These are phyloP conservation scores for Cuculus canorus DNA, from an alignment of 2,797 vertebrate genomes.

Conservation along the genomic window DNA sequence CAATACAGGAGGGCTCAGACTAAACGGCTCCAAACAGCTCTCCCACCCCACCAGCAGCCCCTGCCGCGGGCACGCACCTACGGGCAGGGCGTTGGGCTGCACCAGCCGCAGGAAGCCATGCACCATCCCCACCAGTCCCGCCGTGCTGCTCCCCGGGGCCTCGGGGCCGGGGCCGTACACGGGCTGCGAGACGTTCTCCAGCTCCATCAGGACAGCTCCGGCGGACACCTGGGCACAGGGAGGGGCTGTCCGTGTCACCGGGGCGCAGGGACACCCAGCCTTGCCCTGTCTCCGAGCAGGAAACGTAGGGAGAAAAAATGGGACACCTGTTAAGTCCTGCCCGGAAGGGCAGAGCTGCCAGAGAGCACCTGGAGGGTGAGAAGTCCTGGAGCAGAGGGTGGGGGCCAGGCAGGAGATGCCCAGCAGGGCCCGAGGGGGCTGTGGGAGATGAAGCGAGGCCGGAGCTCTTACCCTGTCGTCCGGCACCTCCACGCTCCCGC, in stretches of 20 bases:
- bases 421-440: neutral
- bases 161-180: constrained; percentile 7
- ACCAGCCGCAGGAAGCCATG: constrained; percentile 83
- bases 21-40: neutral
- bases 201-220: constrained; percentile 23
- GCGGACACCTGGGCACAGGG: neutral
- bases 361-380: neutral
- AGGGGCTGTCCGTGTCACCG: neutral
- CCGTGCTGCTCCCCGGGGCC: neutral
- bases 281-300: neutral
- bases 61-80: constrained; percentile 68
- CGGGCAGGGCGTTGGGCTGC: constrained; percentile 83
- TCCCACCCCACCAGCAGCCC: neutral
- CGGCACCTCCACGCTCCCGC: neutral
- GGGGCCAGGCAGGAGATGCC: neutral
- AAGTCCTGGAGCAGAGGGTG: neutral
- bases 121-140: constrained; percentile 75
- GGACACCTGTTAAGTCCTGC: neutral
- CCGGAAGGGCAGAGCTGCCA: neutral
- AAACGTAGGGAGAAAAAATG: neutral
- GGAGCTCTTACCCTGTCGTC: neutral
- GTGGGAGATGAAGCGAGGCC: neutral
- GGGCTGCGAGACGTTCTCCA: constrained; percentile 60
- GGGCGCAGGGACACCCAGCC: neutral
- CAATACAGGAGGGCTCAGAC: neutral